phyloP scores from a whole-genome alignment of 2,113 vertebrate genomes.

The Ailurus styani region DNA sequence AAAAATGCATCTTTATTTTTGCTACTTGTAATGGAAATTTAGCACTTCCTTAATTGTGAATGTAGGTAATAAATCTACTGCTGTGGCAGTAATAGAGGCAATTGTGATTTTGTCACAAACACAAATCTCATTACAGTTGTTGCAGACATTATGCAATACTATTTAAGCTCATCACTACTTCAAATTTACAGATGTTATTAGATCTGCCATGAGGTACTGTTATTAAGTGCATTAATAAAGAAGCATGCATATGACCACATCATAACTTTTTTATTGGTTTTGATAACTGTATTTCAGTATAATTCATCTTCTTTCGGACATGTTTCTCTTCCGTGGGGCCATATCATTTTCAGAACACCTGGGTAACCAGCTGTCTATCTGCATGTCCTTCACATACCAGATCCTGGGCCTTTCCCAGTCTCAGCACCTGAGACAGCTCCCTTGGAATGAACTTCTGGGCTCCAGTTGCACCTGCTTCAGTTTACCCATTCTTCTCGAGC shows the following conservation, averaged over 20 bases:
- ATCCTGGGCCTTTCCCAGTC: not conserved
- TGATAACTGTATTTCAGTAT: not conserved
- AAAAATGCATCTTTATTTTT: not conserved
- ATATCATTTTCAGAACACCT: not conserved
- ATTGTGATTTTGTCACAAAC: not conserved
- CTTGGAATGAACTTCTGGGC: not conserved
- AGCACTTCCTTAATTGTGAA: not conserved
- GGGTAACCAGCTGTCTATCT: not conserved
- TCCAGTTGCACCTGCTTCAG: not conserved
- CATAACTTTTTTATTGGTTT: not conserved
- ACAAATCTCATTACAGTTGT: not conserved
- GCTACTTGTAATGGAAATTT: not conserved
- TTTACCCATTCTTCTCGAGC: not conserved
- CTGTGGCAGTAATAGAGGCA: not conserved
- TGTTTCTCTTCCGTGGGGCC: not conserved
- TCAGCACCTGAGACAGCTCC: not conserved
- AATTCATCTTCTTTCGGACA: not conserved
- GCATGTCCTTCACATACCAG: not conserved
- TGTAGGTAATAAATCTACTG: not conserved
- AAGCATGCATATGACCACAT: not conserved
- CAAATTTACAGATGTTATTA: slow-evolving; percentile 25
- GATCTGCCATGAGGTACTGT: not conserved
- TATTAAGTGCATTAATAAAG: slow-evolving; percentile 37
- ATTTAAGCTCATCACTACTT: not conserved
- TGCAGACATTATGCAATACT: not conserved